Percentiles rank a stretch among this genome's conserved stretches.
Conservation (phyloP, 1,140 invertebrate genomes). For the Danaus plexippus region DNA sequence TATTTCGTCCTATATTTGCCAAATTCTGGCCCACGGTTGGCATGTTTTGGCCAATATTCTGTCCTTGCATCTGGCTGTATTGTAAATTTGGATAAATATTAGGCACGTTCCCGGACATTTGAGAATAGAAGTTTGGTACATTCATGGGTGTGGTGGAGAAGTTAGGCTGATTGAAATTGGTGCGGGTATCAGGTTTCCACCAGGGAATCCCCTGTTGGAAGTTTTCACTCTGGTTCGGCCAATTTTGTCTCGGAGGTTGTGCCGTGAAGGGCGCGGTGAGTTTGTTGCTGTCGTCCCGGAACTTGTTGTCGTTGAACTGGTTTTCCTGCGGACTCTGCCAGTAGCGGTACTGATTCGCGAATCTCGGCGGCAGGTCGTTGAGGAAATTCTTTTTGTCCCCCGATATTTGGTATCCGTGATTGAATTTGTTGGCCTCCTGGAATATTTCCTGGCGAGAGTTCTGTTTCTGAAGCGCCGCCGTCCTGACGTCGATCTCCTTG, state of each 20-base stretch:
- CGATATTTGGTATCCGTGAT: slow-evolving; percentile 49
- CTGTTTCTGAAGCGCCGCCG: slow-evolving; percentile 62
- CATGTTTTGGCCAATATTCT: slow-evolving; percentile 19
- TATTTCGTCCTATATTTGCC: slow-evolving; percentile 18
- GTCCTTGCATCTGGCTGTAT: slow-evolving; percentile 34
- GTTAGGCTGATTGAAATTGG: slow-evolving; percentile 28
- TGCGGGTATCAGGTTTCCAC: slow-evolving; percentile 50
- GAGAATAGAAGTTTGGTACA: slow-evolving; percentile 40
- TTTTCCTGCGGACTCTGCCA: slow-evolving; percentile 54
- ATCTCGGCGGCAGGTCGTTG: slow-evolving; percentile 61
- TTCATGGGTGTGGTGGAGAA: slow-evolving; percentile 27
- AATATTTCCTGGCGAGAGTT: slow-evolving; percentile 51
- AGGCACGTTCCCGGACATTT: slow-evolving; percentile 27
- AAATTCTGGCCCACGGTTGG: slow-evolving; percentile 12
- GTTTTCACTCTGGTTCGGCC: slow-evolving; percentile 22
- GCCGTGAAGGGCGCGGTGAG: slow-evolving; percentile 14
- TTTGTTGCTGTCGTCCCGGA: slow-evolving; percentile 47
- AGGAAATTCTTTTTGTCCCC: slow-evolving; percentile 59
- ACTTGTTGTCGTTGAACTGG: slow-evolving; percentile 52
- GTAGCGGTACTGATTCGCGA: slow-evolving; percentile 61
- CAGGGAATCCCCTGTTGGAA: slow-evolving; percentile 38
- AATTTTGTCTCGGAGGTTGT: slow-evolving; percentile 19
- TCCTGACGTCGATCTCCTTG: slow-evolving; percentile 67
- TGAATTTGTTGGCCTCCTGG: slow-evolving; percentile 47
- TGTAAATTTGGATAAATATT: slow-evolving; percentile 40